Evolutionary conservation across 1,140 invertebrate genomes (phyloP).

Genomic region (Subanguina moxae): DNA sequence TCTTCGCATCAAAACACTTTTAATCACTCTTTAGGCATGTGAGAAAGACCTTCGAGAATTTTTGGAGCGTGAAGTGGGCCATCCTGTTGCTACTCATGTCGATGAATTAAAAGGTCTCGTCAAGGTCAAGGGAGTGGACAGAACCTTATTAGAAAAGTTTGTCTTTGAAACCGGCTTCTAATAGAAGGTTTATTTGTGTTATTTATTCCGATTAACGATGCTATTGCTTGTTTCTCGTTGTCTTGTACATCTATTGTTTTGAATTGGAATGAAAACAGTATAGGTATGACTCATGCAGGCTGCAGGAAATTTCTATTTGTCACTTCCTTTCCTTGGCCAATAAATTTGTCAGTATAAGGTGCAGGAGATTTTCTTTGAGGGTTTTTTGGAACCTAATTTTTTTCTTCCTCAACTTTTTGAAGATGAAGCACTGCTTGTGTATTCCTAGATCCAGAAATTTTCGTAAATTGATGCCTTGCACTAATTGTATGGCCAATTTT

Average conservation of each 20-base stretch:
- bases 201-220: too few species aligned
- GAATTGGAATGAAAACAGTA: too few species aligned
- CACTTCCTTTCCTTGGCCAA: too few species aligned
- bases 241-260: too few species aligned
- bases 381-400: too few species aligned
- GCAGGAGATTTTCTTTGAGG: too few species aligned
- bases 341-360: too few species aligned
- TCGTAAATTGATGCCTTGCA: conserved; percentile 21
- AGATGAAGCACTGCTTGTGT: not conserved
- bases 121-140: conserved; percentile 73
- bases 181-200: conserved; percentile 12
- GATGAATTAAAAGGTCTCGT: conserved; percentile 74
- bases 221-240: too few species aligned
- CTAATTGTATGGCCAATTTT: conserved; percentile 28
- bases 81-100: conserved; percentile 68
- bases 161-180: conserved; percentile 74
- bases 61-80: conserved; percentile 65
- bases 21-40: conserved; percentile 61
- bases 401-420: not conserved
- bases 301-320: too few species aligned
- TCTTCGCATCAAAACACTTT: conserved; percentile 13
- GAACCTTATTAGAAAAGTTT: conserved; percentile 70
- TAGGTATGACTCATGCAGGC: too few species aligned
- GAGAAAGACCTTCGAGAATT: conserved; percentile 70
- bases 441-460: not conserved